Conservation (phyloP, 2,888 invertebrate genomes). For the Balanococcus diminutus region DNA sequence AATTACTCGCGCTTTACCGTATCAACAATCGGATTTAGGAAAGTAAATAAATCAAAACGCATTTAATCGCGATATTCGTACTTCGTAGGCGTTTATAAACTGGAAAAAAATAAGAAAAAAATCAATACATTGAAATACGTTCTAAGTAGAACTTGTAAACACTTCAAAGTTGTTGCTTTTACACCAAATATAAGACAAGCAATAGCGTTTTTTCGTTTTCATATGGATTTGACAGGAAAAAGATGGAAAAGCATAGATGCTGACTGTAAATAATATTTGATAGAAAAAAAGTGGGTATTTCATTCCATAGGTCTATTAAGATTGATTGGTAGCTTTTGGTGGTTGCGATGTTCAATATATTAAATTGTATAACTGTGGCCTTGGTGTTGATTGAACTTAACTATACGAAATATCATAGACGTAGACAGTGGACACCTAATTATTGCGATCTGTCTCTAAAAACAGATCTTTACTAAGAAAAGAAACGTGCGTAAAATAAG, state of each 20-base stretch:
- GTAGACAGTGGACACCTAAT: not conserved
- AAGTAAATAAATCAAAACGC: too few species aligned
- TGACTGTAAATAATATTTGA: not conserved
- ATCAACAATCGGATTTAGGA: too few species aligned
- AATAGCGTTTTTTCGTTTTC: constrained; percentile 2
- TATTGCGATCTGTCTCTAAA: not conserved
- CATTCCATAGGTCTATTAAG: not conserved
- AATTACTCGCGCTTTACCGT: too few species aligned
- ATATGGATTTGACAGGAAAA: constrained; percentile 2
- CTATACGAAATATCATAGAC: not conserved
- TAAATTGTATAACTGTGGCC: not conserved
- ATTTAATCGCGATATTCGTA: not conserved
- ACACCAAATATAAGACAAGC: not conserved
- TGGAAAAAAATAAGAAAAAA: not conserved
- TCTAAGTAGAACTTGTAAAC: not conserved
- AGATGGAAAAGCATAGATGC: not conserved
- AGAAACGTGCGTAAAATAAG: not conserved
- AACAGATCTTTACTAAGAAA: not conserved
- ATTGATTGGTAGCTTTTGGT: not conserved
- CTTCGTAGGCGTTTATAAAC: not conserved
- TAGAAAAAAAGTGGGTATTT: not conserved
- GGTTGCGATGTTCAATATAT: not conserved
- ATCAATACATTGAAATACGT: not conserved
- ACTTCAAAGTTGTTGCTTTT: not conserved
- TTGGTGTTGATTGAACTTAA: not conserved